These are phyloP conservation scores for Phortica variegata DNA, from an alignment of 1,140 invertebrate species.

Conservation along the genomic window DNA sequence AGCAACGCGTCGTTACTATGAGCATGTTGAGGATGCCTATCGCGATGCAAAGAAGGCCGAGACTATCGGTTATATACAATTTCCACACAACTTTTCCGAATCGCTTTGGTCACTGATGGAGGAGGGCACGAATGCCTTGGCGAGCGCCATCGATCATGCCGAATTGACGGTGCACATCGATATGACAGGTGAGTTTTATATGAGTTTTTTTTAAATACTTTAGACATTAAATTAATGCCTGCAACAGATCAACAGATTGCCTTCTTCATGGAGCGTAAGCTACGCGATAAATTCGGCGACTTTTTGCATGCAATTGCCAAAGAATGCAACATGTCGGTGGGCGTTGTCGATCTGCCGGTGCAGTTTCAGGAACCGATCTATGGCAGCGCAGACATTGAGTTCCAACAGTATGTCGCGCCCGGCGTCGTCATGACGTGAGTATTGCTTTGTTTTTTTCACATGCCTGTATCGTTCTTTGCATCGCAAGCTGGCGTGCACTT, in stretches of 20 bases:
- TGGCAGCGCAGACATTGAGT: conserved; percentile 66
- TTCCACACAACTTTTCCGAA: conserved; percentile 74
- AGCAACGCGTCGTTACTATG: conserved; percentile 40
- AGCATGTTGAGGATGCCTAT: conserved; percentile 59
- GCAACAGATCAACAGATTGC: conserved; percentile 70
- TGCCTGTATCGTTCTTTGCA: too few relatives aligned
- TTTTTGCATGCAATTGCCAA: conserved; percentile 62
- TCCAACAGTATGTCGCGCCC: conserved; percentile 75
- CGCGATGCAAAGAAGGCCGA: conserved; percentile 64
- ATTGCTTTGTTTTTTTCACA: neutral
- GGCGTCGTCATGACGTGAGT: conserved; percentile 73
- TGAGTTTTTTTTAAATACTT: neutral
- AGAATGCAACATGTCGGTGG: conserved; percentile 63
- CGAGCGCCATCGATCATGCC: conserved; percentile 61
- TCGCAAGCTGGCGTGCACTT: too few relatives aligned
- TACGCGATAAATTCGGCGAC: conserved; percentile 65
- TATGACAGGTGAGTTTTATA: conserved; percentile 41
- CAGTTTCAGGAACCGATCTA: conserved; percentile 72
- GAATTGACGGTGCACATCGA: conserved; percentile 63
- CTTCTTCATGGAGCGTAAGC: conserved; percentile 63
- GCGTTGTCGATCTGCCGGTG: conserved; percentile 63
- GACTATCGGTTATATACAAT: conserved; percentile 70
- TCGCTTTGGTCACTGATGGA: conserved; percentile 63
- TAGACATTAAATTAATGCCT: neutral
- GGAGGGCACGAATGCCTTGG: conserved; percentile 58